phyloP scores from a whole-genome alignment of 2,888 invertebrate species.

The Parnassius glacialis region DNA sequence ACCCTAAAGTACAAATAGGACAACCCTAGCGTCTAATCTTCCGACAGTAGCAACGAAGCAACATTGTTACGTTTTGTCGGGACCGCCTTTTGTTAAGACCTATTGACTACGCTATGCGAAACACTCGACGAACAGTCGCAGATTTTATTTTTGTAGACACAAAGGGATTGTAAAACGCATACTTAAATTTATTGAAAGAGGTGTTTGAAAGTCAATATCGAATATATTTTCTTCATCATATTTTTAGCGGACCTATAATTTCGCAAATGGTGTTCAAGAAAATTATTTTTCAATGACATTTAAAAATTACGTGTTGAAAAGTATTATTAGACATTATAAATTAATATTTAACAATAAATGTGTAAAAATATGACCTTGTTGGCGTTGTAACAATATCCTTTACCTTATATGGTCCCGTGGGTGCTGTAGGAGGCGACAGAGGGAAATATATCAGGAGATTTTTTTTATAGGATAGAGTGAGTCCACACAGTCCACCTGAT shows the following conservation, averaged over 20 bases:
- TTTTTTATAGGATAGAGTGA: too few species aligned
- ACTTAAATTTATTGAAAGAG: conserved; percentile 24
- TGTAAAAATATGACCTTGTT: too few species aligned
- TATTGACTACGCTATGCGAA: conserved; percentile 23
- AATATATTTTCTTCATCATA: conserved; percentile 13
- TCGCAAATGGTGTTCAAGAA: neutral
- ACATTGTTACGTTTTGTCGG: conserved; percentile 27
- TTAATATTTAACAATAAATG: too few species aligned
- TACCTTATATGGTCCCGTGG: too few species aligned
- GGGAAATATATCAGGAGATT: too few species aligned
- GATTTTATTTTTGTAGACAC: conserved; percentile 24
- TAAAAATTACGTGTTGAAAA: neutral
- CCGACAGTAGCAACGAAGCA: conserved; percentile 23
- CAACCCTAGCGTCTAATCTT: conserved; percentile 23
- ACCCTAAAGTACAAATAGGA: neutral
- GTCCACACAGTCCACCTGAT: too few species aligned
- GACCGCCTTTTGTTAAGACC: conserved; percentile 26
- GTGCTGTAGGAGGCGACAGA: too few species aligned
- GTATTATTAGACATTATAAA: neutral
- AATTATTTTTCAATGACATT: neutral
- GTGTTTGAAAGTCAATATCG: conserved; percentile 25
- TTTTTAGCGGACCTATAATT: neutral
- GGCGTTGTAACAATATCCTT: too few species aligned
- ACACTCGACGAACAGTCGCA: conserved; percentile 22
- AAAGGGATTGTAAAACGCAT: conserved; percentile 27